Percentiles rank a stretch among this genome's conserved stretches.
Evolutionary conservation across 2,888 invertebrate species (phyloP).

Genomic region (Elmis aenea): DNA sequence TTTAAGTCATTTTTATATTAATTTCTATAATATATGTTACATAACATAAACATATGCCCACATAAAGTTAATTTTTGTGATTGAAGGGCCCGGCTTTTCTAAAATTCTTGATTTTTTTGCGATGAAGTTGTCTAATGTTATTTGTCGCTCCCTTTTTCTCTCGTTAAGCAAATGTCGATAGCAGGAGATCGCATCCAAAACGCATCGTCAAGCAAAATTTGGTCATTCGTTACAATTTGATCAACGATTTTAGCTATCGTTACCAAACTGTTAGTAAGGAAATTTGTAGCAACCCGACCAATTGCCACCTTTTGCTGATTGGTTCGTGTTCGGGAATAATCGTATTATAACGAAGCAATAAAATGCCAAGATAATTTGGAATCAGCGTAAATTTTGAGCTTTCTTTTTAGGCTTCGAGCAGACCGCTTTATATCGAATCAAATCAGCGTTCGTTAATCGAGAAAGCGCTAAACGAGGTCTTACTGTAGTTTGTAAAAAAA

Average conservation of each 20-base stretch:
- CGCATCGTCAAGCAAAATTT: neutral
- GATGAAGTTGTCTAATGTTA: constrained; percentile 6
- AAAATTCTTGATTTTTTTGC: constrained; percentile 8
- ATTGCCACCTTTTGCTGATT: constrained; percentile 4
- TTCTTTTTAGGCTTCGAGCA: too few species aligned
- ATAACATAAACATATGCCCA: neutral
- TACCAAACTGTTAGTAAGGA: neutral
- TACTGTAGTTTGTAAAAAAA: too few species aligned
- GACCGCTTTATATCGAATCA: too few species aligned
- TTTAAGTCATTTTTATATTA: neutral
- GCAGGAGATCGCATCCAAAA: constrained; percentile 3
- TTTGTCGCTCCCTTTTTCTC: constrained; percentile 6
- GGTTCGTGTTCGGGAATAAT: constrained; percentile 4
- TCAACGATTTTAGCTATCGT: neutral
- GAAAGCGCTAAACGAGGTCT: too few species aligned
- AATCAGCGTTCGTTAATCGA: too few species aligned
- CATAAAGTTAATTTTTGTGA: neutral
- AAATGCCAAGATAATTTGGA: too few species aligned
- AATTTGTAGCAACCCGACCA: constrained; percentile 1
- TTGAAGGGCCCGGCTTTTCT: constrained; percentile 1
- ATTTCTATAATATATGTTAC: neutral
- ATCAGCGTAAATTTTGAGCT: too few species aligned
- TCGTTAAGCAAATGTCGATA: constrained; percentile 7
- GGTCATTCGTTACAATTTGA: neutral
- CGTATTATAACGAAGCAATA: too few species aligned